Conservation (phyloP, 2,888 invertebrate genomes). For the Agonopterix heracliana region DNA sequence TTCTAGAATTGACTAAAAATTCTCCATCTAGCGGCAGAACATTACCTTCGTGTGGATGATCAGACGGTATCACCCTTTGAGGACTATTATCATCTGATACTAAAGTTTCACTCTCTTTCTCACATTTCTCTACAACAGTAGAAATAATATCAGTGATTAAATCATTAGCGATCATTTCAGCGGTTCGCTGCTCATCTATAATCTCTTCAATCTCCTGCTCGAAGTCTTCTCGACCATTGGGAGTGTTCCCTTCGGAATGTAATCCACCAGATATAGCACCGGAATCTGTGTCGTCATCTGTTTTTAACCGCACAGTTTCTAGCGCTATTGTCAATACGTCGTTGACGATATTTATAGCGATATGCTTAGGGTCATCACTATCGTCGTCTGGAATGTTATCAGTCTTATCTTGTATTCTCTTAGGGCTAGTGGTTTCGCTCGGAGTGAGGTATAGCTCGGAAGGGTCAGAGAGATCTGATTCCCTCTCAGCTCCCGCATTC, state of each 20-base stretch:
- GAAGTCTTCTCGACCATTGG: slow-evolving; percentile 63
- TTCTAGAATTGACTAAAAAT: slow-evolving; percentile 51
- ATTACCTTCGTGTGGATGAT: slow-evolving; percentile 60
- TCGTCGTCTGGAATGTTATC: slow-evolving; percentile 46
- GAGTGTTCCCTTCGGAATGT: slow-evolving; percentile 66
- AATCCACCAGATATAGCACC: slow-evolving; percentile 66
- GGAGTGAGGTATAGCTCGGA: slow-evolving; percentile 83
- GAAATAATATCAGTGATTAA: slow-evolving; percentile 53
- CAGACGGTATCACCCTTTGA: slow-evolving; percentile 48
- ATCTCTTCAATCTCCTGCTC: slow-evolving; percentile 63
- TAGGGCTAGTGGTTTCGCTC: slow-evolving; percentile 77
- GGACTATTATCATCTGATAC: slow-evolving; percentile 31
- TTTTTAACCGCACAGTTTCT: slow-evolving; percentile 59
- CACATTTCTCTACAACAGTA: slow-evolving; percentile 40
- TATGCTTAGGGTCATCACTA: slow-evolving; percentile 54
- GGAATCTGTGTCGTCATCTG: slow-evolving; percentile 66
- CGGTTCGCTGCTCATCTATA: slow-evolving; percentile 45
- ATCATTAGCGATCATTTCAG: slow-evolving; percentile 53
- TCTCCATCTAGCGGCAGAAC: slow-evolving; percentile 66
- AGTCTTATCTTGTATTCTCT: slow-evolving; percentile 61
- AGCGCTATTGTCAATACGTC: slow-evolving; percentile 66
- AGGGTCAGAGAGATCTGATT: slow-evolving; percentile 80
- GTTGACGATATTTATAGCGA: slow-evolving; percentile 66
- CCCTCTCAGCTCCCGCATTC: slow-evolving; percentile 64
- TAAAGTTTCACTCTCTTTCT: slow-evolving; percentile 20